These are phyloP conservation scores for Palythoa caribaeorum DNA, from an alignment of 92 coral and sea anemone species.

Conservation along the genomic window DNA sequence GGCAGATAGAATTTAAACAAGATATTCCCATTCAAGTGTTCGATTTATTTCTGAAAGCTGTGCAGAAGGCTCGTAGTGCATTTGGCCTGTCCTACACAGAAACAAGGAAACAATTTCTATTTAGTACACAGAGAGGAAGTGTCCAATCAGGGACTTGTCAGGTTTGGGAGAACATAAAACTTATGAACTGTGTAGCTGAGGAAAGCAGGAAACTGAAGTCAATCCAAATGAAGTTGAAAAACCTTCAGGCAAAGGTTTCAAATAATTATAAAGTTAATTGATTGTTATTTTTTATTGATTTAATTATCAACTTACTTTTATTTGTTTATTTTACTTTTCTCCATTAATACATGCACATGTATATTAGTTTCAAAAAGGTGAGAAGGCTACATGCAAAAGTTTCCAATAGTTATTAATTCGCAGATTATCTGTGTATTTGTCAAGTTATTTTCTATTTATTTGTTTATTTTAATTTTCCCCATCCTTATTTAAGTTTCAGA, in stretches of 20 bases:
- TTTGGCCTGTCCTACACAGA: too few relatives aligned
- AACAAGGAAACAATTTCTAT: constrained; percentile 3
- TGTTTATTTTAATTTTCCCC: constrained; percentile 44
- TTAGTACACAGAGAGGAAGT: constrained; percentile 58
- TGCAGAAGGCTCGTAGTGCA: too few relatives aligned
- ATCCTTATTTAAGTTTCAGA: constrained; percentile 6
- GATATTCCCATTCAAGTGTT: constrained; percentile 37
- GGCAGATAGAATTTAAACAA: constrained; percentile 63
- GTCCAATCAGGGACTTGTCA: constrained; percentile 67
- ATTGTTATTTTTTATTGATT: constrained; percentile 46
- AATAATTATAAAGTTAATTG: constrained; percentile 46
- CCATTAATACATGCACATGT: background rate
- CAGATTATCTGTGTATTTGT: constrained; percentile 27
- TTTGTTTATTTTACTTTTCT: background rate
- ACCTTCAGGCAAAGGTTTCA: constrained; percentile 49
- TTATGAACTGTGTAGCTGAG: constrained; percentile 53
- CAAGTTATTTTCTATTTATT: constrained; percentile 24
- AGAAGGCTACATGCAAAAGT: constrained; percentile 16
- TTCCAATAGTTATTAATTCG: background rate
- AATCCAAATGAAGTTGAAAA: constrained; percentile 44
- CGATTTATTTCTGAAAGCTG: too few relatives aligned
- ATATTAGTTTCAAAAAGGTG: constrained; percentile 40
- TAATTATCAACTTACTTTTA: background rate
- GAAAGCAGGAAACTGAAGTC: constrained; percentile 49
- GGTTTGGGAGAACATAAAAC: constrained; percentile 52